Percentiles rank a stretch among this genome's conserved stretches.
These are phyloP conservation scores for Leptonema lineaticorne DNA, from an alignment of 1,140 invertebrate genomes.

Conservation along the genomic window DNA sequence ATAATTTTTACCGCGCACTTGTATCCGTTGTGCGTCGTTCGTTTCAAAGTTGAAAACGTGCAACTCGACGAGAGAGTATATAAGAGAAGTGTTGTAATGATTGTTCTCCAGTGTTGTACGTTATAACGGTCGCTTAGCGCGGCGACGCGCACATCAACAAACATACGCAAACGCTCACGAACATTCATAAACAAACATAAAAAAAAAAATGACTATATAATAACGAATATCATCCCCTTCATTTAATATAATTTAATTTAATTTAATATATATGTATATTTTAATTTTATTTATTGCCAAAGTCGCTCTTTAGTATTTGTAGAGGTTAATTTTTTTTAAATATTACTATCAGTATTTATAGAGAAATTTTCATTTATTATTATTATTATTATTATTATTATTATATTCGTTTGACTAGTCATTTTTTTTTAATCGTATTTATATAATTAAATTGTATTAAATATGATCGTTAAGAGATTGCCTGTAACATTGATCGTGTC, in stretches of 20 bases:
- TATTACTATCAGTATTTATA: too few relatives aligned
- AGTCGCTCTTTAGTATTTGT: too few relatives aligned
- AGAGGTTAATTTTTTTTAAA: too few relatives aligned
- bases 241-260: too few relatives aligned
- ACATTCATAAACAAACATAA: neutral
- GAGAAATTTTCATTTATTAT: neutral
- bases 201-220: neutral
- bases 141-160: conserved; percentile 18
- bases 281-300: too few relatives aligned
- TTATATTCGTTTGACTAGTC: neutral
- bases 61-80: neutral
- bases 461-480: neutral
- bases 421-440: neutral
- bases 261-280: too few relatives aligned
- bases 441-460: neutral
- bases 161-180: neutral
- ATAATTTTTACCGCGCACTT: too few relatives aligned
- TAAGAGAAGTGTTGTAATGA: neutral
- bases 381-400: too few relatives aligned
- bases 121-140: conserved; percentile 7
- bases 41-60: too few relatives aligned
- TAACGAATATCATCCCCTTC: neutral
- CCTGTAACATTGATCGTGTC: neutral
- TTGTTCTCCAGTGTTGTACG: conserved; percentile 11
- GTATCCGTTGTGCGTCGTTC: too few relatives aligned